Base-by-base conservation (phyloP, 2,113 vertebrate genomes). In the Macquaria australasica region DNA sequence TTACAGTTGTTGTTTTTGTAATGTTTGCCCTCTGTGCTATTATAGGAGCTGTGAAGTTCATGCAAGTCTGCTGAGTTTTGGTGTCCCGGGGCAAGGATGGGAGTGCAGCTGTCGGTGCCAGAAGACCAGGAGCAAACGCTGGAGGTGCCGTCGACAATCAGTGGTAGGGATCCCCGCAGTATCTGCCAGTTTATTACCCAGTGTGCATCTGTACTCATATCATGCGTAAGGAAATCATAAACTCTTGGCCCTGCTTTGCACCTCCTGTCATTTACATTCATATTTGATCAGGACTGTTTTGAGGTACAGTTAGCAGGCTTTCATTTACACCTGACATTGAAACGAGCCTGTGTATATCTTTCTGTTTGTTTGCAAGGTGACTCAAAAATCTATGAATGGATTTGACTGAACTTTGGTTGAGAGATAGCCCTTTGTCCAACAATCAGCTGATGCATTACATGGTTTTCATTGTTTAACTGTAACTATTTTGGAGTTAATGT, bases 71-170 rank as follows among this genome's bases (percentile, higher is more conserved):
- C 82, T 66, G 68, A 75, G 82, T 4, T 75, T 51, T 14, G 14
- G 67, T 37, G 73, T 70, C 21, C 78, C 1, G 45, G 56, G 55
- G 6, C 10, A 3, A 63, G 31, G 77, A 93, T 94, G 93, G 90
- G 87, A 1, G 71, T 37, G 55, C 41, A 37, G 7, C 50, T 28
- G 37, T 88, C 87, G 0, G 73, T 68, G n/a, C 67, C 53, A 11
- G 85, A 81, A 2, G 78, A 86, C 12, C n/a, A 73, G 86, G 91
- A 89, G 9, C 37, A 84, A 21, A 16, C 82, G 1, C 3, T 6
- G 39, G 82, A 89, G 72, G 91, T 73, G 79, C 68, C 82, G 82
- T 81, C 89, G 0, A 62, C 82, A 0, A 15, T 78, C 66, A 77
- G 73, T 0, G 88, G 91, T 94, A 85, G 74, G 90, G 12, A 72